Base-by-base conservation (phyloP, 2,888 invertebrate genomes). In the Crematogaster levior region DNA sequence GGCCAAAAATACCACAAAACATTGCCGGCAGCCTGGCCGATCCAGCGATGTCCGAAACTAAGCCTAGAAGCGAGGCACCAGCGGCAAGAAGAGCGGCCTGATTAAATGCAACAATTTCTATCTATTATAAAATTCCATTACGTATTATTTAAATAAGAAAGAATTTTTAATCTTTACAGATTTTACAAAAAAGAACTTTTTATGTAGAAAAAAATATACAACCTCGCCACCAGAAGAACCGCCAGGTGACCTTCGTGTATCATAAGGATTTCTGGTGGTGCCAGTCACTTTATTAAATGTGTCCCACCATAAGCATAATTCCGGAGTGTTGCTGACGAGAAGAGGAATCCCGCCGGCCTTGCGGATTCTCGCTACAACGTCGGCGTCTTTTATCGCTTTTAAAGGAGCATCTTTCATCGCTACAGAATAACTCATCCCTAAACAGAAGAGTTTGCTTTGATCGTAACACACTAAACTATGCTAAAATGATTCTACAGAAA, bases 1-100 rank as follows among this genome's bases (percentile, higher is more conserved):
- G 98, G n/a, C 98, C 98, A 95, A 97, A 99, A 79, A 99, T 96
- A 30, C 99, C 99, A 91, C 97, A 98, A 94, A 98, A 98, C 96
- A 97, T 97, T 1, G 98, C 97, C 0, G 99, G 99, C 91, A 99
- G 95, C 68, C 99, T 96, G 18, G 98, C 96, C 3, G 98, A 98
- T 0, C 99, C 99, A 0, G 97, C 98, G 73, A 99, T 97, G 93
- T 99, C 99, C 0, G 98, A 98, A 0, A 97, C 98, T 18, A 98
- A 95, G 10, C 98, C 98, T 43, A 98, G 95, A 5, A 98, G 94
- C 0, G 98, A 98, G 10, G 97, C 98, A 27, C 96, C 98, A 43
- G 98, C 96, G 0, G 97, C 96, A 86, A 98, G 95, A 60, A 98
- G 95, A 43, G 97, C 97, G 0, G 96, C 96, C 96, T 97, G 93